A percentile compares a stretch with the other conserved stretches of the same genome.
phyloP scores from a whole-genome alignment of 2,888 invertebrate genomes.

The Sialis fuliginosa region DNA sequence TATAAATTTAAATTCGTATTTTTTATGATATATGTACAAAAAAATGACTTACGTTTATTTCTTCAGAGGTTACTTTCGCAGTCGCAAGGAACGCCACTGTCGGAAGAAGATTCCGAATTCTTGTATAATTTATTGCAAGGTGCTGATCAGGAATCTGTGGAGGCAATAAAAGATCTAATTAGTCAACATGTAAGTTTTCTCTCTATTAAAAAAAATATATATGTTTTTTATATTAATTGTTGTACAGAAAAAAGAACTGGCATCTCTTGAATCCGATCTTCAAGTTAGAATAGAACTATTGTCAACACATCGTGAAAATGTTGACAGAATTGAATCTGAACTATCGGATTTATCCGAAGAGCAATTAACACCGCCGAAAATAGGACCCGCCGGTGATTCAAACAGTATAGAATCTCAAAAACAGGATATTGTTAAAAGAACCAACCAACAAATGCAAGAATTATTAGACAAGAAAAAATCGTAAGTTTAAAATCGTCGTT shows the following conservation, averaged over 20 bases:
- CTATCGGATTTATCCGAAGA: constrained; percentile 46
- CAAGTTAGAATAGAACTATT: constrained; percentile 40
- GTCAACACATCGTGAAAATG: constrained; percentile 43
- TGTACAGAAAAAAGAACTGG: constrained; percentile 50
- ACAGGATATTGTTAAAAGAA: constrained; percentile 25
- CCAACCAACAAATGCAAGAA: constrained; percentile 30
- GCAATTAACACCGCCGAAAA: constrained; percentile 21
- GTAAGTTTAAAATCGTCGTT: constrained; percentile 15
- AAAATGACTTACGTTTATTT: constrained; percentile 11
- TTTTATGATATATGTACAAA: constrained; percentile 14
- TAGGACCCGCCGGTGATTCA: constrained; percentile 11
- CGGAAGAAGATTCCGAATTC: constrained; percentile 40
- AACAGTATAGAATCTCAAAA: constrained; percentile 22
- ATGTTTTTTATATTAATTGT: constrained; percentile 1
- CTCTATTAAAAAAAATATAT: neutral
- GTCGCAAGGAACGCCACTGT: constrained; percentile 30
- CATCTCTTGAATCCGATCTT: constrained; percentile 49
- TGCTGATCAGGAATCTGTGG: constrained; percentile 44
- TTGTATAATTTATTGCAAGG: constrained; percentile 45
- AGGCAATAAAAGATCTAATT: constrained; percentile 46
- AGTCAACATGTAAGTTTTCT: constrained; percentile 47
- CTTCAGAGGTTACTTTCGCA: constrained; percentile 32
- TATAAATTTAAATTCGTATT: constrained; percentile 6
- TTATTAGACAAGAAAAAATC: constrained; percentile 32
- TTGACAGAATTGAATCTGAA: constrained; percentile 51